Percentiles rank a stretch among this genome's conserved stretches.
Evolutionary conservation across 2,888 invertebrate species (phyloP).

Genomic region (Chrysopilus asiliformis): DNA sequence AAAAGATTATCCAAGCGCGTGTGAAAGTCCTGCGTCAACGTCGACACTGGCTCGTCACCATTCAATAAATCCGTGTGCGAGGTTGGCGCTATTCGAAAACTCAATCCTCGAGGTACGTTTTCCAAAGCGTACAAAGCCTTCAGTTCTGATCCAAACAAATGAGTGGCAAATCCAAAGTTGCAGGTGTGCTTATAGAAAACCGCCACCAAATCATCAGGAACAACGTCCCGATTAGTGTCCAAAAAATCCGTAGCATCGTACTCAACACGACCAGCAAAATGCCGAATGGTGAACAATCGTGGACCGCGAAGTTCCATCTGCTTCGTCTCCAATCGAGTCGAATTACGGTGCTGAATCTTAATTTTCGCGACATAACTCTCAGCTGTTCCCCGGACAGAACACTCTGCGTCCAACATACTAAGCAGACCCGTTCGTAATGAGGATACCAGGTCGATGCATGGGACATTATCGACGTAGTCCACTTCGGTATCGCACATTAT

Average conservation of each 20-base stretch:
- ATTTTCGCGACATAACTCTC: conserved; percentile 72
- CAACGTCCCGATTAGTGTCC: conserved; percentile 82
- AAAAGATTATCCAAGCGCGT: conserved; percentile 83
- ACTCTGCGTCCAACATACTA: conserved; percentile 85
- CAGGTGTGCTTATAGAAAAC: conserved; percentile 87
- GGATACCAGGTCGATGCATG: conserved; percentile 89
- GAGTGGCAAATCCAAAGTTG: conserved; percentile 93
- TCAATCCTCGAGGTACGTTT: conserved; percentile 60
- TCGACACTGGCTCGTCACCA: conserved; percentile 74
- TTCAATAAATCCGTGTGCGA: conserved; percentile 71
- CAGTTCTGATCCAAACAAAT: conserved; percentile 85
- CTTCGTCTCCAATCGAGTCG: conserved; percentile 54
- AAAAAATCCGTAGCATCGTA: conserved; percentile 85
- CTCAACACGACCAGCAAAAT: conserved; percentile 74
- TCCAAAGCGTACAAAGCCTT: conserved; percentile 66
- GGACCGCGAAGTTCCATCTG: conserved; percentile 68
- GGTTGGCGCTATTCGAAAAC: conserved; percentile 81
- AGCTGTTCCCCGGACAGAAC: conserved; percentile 67
- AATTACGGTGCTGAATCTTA: conserved; percentile 67
- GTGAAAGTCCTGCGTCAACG: conserved; percentile 90
- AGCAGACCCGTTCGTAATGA: conserved; percentile 82
- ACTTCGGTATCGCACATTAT: conserved; percentile 81
- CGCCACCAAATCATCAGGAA: conserved; percentile 82
- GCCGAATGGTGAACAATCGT: conserved; percentile 77
- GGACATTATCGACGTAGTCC: conserved; percentile 86